phyloP scores from a whole-genome alignment of 1,140 invertebrate genomes.

The Lerema accius region DNA sequence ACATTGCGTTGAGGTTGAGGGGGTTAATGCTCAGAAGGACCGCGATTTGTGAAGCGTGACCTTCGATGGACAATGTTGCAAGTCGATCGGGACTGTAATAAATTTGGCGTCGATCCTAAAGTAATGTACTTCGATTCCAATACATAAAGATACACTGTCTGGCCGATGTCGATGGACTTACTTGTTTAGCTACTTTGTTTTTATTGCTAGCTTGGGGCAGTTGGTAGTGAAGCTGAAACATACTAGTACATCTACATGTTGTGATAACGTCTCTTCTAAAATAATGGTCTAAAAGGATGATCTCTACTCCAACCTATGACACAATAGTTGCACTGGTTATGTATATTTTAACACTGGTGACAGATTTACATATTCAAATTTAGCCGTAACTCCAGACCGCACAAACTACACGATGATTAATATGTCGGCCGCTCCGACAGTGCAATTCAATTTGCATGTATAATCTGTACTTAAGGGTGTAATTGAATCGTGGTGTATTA shows the following conservation, averaged over 20 bases:
- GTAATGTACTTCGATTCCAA: background rate
- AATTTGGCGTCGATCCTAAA: slow-evolving; percentile 21
- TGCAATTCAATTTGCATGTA: slow-evolving; percentile 34
- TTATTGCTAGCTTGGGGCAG: no score
- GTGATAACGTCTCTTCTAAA: no score
- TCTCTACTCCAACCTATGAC: no score
- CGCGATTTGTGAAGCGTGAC: slow-evolving; percentile 37
- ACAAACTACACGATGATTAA: slow-evolving; percentile 31
- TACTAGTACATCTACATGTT: no score
- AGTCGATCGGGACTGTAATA: slow-evolving; percentile 25
- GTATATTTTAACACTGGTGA: background rate
- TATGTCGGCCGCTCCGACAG: slow-evolving; percentile 28
- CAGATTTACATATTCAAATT: slow-evolving; percentile 34
- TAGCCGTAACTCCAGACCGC: slow-evolving; percentile 10
- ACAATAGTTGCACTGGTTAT: background rate
- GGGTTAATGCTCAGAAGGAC: slow-evolving; percentile 37
- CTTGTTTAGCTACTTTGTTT: no score
- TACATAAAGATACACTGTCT: background rate
- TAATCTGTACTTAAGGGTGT: slow-evolving; percentile 32
- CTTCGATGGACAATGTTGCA: slow-evolving; percentile 30
- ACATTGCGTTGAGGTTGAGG: slow-evolving; percentile 28
- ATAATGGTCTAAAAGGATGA: no score
- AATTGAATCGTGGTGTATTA: slow-evolving; percentile 30
- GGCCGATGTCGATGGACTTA: background rate
- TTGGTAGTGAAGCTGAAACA: no score